Conservation (phyloP, 2,113 vertebrate species). For the Platichthys stellatus region DNA sequence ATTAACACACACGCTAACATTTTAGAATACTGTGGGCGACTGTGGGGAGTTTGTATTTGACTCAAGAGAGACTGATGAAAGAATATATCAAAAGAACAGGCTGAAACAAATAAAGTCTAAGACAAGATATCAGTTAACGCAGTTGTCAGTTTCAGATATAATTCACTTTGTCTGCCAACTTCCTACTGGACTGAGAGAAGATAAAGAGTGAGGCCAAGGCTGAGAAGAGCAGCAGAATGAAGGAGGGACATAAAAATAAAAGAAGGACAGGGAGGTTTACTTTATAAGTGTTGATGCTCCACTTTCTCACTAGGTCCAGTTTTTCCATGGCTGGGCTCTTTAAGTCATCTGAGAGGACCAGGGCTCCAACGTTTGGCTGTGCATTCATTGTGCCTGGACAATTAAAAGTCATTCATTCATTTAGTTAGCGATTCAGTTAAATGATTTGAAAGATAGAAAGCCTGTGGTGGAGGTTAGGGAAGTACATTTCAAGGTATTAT, state of each 20-base stretch:
- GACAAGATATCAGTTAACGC: neutral
- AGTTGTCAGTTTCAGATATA: neutral
- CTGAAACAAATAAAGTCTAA: neutral
- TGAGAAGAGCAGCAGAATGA: neutral
- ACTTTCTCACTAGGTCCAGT: slow-evolving; percentile 94
- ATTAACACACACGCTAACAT: neutral
- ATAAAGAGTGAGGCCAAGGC: neutral
- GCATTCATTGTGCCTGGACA: slow-evolving; percentile 61
- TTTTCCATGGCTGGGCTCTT: slow-evolving; percentile 98
- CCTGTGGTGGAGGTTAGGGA: neutral
- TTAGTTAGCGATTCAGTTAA: slow-evolving; percentile 17
- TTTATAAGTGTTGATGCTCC: slow-evolving; percentile 99
- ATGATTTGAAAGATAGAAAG: neutral
- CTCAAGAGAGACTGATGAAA: neutral
- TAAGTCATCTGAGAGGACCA: slow-evolving; percentile 93
- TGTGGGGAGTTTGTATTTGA: neutral
- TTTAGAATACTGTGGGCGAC: neutral
- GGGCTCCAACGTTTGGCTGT: slow-evolving; percentile 84
- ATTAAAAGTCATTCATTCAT: slow-evolving; percentile 49
- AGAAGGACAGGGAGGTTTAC: slow-evolving; percentile 75
- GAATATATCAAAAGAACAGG: neutral
- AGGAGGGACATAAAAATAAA: slow-evolving; percentile 30
- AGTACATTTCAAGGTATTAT: neutral
- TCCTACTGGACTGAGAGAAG: slow-evolving; percentile 4
- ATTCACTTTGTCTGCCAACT: slow-evolving; percentile 12